Base-by-base conservation (phyloP, 1,140 invertebrate genomes). In the Microplitis mediator region DNA sequence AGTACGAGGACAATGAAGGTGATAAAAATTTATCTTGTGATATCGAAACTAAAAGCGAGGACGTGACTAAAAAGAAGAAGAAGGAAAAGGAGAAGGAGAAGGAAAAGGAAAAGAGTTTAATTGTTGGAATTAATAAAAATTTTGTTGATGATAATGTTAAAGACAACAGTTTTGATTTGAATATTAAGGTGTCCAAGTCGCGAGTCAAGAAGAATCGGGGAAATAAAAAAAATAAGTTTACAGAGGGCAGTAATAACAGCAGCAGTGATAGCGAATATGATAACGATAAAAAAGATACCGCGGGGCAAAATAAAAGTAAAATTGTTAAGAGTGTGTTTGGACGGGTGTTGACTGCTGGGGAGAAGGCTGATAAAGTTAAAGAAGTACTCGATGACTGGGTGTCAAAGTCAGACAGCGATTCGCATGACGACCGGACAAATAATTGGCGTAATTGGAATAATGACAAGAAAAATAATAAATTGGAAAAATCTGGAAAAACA, bases 301-400 rank as follows among this genome's bases (percentile, higher is more conserved):
- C 67, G 0, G 61, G 77, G 0, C 76, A 78, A 34, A 85, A 77
- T 45, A 87, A 87, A 34, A 80, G 75, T 4, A 86, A 86, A 35
- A 87, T 87, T 3, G 85, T 87, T 0, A 81, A 84, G 8, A 84
- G 84, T 14, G 85, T 87, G 0, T 87, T 87, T 23, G 85, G 82
- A 0, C 73, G 85, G 45, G 85, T 81, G 0, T 85, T 87, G 5
- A 78, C 74, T 45, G 39, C 39, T 0, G 76, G 81, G 3, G 86
- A 87, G 23, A 87, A 86, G 36, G 50, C 74, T 0, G 84, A 86
- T 13, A 86, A 86, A 62, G 81, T 85, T 0, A 82, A 82, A 8
- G 83, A 86, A n/a, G 85, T 86, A 3, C 31, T 86, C n/a, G 83
- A 86, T 6, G 85, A 86, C 34, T 85, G 85, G 84, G 80, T 85